Evolutionary conservation across 2,113 vertebrate genomes (phyloP), one percentile per base, ranked within the genome.

Genomic region (Aplodontia rufa): DNA sequence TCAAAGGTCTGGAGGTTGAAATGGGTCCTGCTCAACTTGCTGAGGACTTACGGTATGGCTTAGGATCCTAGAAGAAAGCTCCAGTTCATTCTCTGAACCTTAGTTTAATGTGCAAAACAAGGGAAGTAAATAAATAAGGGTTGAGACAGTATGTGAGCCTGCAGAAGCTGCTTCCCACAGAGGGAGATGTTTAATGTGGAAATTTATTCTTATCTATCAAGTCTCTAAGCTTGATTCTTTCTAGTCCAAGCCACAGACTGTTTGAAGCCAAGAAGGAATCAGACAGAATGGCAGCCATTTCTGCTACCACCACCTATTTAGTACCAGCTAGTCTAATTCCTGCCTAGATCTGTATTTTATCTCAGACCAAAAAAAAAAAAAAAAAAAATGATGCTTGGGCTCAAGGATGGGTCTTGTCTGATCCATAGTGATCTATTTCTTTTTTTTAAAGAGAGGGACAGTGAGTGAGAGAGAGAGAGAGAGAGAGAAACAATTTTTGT

Each of bases 211-310:
- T 78, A 83, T 32, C 45, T 89, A 87, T 22, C 40, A 75, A 90
- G 49, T 93, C n/a, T 90, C 86, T 72, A 84, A 75, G 80, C 22
- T 80, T 90, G 37, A 90, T 62, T 92, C 80, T 80, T 97, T 94
- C 47, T 58, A 93, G 11, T 69, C n/a, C 0, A 1, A 85, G 40
- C 30, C 81, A 58, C 28, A 30, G 37, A 47, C 35, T 91, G 55
- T 88, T 53, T 93, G 37, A 95, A 93, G 45, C 40, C 53, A 84
- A 90, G 19, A 53, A 90, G 6, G 45, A 87, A 51, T 51, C 17
- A 93, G 66, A 35, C 68, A 89, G 19, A 94, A 93, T 8, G n/a
- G 40, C 78, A 94, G 66, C 35, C 51, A 51, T 68, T 76, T 58
- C 72, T 51, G 64, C 93, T 4, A 81, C 53, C 28, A 95, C 42